These are phyloP conservation scores for Bucorvus abyssinicus DNA, from an alignment of 2,797 vertebrate species.

Conservation along the genomic window DNA sequence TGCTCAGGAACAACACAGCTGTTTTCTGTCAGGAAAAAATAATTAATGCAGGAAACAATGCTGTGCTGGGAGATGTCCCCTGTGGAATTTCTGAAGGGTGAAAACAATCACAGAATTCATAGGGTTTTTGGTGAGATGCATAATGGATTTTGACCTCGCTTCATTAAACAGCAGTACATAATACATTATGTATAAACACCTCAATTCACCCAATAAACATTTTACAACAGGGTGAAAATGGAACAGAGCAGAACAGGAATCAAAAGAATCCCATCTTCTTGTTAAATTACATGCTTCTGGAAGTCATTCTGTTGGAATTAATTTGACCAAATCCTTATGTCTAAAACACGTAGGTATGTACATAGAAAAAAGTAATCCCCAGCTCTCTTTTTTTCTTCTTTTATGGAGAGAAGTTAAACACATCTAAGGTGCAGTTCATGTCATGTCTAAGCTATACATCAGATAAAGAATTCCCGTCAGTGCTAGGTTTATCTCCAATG, in stretches of 20 bases:
- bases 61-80: not conserved
- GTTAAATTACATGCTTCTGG: not conserved
- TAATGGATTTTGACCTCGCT: conserved; percentile 23
- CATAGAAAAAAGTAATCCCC: not conserved
- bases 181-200: not conserved
- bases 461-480: not conserved
- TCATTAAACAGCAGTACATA: conserved; percentile 34
- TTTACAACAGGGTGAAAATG: not conserved
- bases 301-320: not conserved
- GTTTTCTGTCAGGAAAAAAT: not conserved
- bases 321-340: not conserved
- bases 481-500: not conserved
- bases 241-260: not conserved
- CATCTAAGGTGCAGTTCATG: not conserved
- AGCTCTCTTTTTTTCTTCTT: not conserved
- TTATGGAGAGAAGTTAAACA: not conserved
- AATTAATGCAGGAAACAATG: not conserved
- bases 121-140: conserved; percentile 5
- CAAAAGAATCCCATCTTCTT: not conserved
- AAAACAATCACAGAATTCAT: not conserved
- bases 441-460: not conserved
- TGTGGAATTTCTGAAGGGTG: conserved; percentile 20
- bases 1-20: not conserved
- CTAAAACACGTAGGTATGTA: not conserved
- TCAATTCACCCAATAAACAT: not conserved